Evolutionary conservation across 2,113 vertebrate species (phyloP).

Genomic region (Cyprinodon tularosa): DNA sequence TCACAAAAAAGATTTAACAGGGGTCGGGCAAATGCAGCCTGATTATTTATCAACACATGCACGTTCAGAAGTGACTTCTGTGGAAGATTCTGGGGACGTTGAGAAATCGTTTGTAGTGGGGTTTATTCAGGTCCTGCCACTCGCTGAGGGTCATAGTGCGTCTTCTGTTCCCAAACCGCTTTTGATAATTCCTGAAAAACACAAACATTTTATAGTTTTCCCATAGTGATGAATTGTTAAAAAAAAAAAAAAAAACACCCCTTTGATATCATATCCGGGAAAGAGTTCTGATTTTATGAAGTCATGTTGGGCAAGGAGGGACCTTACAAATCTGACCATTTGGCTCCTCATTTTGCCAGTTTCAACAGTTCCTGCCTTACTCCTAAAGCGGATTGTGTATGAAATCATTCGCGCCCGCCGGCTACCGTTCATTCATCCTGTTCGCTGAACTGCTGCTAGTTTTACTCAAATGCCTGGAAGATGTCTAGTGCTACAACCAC

Average conservation of each 20-base stretch:
- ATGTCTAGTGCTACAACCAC: no score
- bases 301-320: neutral
- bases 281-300: neutral
- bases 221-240: neutral
- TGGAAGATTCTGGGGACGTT: slow-evolving; percentile 39
- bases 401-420: no score
- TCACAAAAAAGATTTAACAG: neutral
- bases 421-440: no score
- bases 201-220: neutral
- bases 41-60: neutral
- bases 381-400: no score
- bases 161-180: slow-evolving; percentile 2
- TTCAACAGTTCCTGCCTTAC: no score
- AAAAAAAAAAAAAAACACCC: neutral
- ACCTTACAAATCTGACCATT: neutral
- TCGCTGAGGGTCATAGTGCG: slow-evolving; percentile 37
- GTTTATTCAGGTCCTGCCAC: slow-evolving; percentile 42
- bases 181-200: slow-evolving; percentile 63
- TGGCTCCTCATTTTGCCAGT: neutral
- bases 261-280: neutral
- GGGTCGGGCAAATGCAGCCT: neutral
- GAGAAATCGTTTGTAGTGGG: slow-evolving; percentile 45
- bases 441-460: no score
- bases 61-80: slow-evolving; percentile 1
- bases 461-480: no score